Evolutionary conservation across 2,888 invertebrate species (phyloP), one percentile per base, ranked within the genome.

Genomic region (Listrodromus nycthemerus): DNA sequence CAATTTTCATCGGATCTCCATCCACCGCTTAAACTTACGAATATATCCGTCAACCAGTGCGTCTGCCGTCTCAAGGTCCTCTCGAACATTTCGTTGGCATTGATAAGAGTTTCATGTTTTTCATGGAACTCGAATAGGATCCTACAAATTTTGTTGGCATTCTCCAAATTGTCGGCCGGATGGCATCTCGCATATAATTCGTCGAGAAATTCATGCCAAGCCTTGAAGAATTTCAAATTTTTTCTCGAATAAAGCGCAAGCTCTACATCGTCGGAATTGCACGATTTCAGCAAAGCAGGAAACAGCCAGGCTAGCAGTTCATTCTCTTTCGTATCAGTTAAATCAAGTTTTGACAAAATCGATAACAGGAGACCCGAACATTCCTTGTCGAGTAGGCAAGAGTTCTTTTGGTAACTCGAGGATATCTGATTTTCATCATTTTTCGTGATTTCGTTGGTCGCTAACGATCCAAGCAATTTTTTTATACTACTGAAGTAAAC

Each of bases 21-120:
- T 7, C 71, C 24, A n/a, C 50, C 71, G 21, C 41, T 45, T 45
- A 45, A 45, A 85, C 89, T 86, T 87, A 93, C 92, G 86, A 92
- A 84, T 79, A 93, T 89, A 86, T 93, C 93, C 52, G 80, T 80
- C 19, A 92, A 61, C 92, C 92, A 93, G 83, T 92, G 92, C 13
- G 81, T 80, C 75, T 87, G 86, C 21, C 79, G 89, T 80, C 80
- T 88, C 55, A 88, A 82, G 21, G 89, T 83, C 82, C 93, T 87
- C 58, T 88, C 85, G 30, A 90, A 87, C 37, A 93, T 82, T 84
- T 92, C 91, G 80, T 88, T 90, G 58, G 85, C 81, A 79, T 90
- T 86, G 10, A 92, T 63, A 61, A 79, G 33, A n/a, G 86, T 69
- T 30, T 69, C 65, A 24, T 66, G 74, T 78, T 86, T 61, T 79